A percentile compares a stretch with the other conserved stretches of the same genome.
phyloP scores from a whole-genome alignment of 1,140 invertebrate genomes.

The Carcinoscorpius rotundicauda region DNA sequence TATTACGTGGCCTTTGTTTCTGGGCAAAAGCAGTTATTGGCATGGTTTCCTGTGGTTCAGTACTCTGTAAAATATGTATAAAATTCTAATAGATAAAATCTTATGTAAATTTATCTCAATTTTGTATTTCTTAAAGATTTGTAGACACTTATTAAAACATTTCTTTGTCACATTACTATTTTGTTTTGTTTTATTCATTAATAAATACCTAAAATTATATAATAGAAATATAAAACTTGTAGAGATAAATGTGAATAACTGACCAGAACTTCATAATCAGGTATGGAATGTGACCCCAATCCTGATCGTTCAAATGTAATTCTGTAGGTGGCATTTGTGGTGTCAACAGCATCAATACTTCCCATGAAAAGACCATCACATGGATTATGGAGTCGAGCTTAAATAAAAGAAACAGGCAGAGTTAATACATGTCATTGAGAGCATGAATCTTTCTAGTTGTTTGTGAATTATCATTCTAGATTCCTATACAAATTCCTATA shows the following conservation, averaged over 20 bases:
- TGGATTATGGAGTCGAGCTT: slow-evolving; percentile 60
- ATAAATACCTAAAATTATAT: too few relatives aligned
- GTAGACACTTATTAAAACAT: too few relatives aligned
- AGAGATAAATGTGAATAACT: background rate
- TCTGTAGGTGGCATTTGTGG: slow-evolving; percentile 91
- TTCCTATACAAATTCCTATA: too few relatives aligned
- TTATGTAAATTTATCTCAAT: too few relatives aligned
- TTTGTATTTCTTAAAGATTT: too few relatives aligned
- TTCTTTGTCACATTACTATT: too few relatives aligned
- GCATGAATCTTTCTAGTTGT: too few relatives aligned
- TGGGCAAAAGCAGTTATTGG: slow-evolving; percentile 70
- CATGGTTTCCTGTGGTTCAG: slow-evolving; percentile 81
- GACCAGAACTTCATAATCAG: slow-evolving; percentile 83
- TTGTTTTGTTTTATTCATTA: too few relatives aligned
- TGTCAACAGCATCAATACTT: slow-evolving; percentile 93
- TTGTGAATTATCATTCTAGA: too few relatives aligned
- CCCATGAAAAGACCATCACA: slow-evolving; percentile 96
- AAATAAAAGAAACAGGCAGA: background rate
- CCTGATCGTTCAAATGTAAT: slow-evolving; percentile 90
- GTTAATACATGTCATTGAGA: too few relatives aligned
- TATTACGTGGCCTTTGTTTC: slow-evolving; percentile 56
- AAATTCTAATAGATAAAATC: too few relatives aligned
- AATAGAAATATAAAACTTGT: slow-evolving; percentile 4
- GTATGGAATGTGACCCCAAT: slow-evolving; percentile 88
- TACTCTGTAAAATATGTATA: slow-evolving; percentile 43